phyloP scores from a whole-genome alignment of 2,113 vertebrate species.

The Sphaerodactylus townsendi region DNA sequence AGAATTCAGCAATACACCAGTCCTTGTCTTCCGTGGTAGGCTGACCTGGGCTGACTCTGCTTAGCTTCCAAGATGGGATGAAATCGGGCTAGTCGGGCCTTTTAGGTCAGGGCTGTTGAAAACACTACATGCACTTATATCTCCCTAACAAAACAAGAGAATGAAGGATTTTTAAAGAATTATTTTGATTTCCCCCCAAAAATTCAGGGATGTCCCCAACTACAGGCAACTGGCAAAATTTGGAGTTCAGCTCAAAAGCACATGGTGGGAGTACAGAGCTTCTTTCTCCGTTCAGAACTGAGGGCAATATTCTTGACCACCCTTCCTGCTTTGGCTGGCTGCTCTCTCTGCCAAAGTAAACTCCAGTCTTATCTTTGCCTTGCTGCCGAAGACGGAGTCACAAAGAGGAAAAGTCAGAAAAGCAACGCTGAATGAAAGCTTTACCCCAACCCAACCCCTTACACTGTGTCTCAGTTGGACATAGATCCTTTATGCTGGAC shows the following conservation, averaged over 20 bases:
- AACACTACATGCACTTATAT: too few species aligned
- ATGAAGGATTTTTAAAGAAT: too few species aligned
- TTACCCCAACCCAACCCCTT: conserved; percentile 53
- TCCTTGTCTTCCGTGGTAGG: too few species aligned
- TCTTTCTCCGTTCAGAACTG: conserved; percentile 20
- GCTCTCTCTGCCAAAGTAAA: conserved; percentile 11
- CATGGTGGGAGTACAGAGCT: conserved; percentile 4
- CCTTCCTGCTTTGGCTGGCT: background rate
- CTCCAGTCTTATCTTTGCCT: conserved; percentile 21
- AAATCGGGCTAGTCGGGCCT: too few species aligned
- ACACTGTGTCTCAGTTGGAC: conserved; percentile 20
- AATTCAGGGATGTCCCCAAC: background rate
- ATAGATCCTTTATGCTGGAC: conserved; percentile 9
- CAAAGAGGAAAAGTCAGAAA: conserved; percentile 53
- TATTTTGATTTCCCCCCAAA: too few species aligned
- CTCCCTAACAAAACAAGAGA: too few species aligned
- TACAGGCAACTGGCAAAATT: background rate
- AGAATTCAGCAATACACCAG: too few species aligned
- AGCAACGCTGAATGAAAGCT: conserved; percentile 21
- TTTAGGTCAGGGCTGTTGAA: too few species aligned
- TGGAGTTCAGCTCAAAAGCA: background rate
- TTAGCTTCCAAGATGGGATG: too few species aligned
- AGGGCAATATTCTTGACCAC: conserved; percentile 6
- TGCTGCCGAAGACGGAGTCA: conserved; percentile 33
- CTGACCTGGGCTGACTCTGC: too few species aligned